Conservation (phyloP, 2,888 invertebrate species). For the Dimorphilus gyrociliatus region DNA sequence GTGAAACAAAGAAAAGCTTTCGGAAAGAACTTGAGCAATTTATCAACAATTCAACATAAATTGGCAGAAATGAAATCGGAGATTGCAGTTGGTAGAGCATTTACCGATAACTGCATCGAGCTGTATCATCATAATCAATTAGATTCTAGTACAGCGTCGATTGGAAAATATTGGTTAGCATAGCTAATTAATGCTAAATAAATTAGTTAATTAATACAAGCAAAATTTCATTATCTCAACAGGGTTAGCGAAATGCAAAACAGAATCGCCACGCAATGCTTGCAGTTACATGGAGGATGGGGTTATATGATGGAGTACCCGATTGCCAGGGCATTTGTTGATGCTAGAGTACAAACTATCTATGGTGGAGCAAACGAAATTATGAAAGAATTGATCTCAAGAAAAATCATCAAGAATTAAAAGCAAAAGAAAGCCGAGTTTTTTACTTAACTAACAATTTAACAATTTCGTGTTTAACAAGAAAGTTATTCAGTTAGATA, state of each 20-base stretch:
- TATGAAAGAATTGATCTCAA: constrained; percentile 40
- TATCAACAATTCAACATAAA: constrained; percentile 40
- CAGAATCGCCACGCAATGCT: constrained; percentile 32
- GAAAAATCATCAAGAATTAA: constrained; percentile 24
- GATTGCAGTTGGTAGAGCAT: constrained; percentile 33
- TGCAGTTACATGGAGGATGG: constrained; percentile 40
- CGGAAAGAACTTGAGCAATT: constrained; percentile 32
- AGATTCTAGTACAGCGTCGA: constrained; percentile 37
- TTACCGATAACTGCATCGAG: constrained; percentile 36
- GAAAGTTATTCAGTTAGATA: too few relatives aligned
- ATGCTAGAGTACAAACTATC: constrained; percentile 38
- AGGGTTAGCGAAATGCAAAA: constrained; percentile 38
- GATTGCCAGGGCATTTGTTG: constrained; percentile 35
- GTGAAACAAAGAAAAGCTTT: constrained; percentile 39
- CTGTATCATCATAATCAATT: constrained; percentile 28
- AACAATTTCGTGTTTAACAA: too few relatives aligned
- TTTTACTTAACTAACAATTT: too few relatives aligned
- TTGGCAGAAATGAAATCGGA: constrained; percentile 39
- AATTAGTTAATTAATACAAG: too few relatives aligned
- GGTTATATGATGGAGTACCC: constrained; percentile 41
- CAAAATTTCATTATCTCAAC: constrained; percentile 7
- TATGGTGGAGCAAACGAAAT: constrained; percentile 41
- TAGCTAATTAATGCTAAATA: constrained; percentile 1
- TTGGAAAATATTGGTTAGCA: constrained; percentile 39
- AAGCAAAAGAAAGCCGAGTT: too few relatives aligned